Conservation (phyloP, 2,797 vertebrate genomes). For the Helicolenus hilgendorfi region DNA sequence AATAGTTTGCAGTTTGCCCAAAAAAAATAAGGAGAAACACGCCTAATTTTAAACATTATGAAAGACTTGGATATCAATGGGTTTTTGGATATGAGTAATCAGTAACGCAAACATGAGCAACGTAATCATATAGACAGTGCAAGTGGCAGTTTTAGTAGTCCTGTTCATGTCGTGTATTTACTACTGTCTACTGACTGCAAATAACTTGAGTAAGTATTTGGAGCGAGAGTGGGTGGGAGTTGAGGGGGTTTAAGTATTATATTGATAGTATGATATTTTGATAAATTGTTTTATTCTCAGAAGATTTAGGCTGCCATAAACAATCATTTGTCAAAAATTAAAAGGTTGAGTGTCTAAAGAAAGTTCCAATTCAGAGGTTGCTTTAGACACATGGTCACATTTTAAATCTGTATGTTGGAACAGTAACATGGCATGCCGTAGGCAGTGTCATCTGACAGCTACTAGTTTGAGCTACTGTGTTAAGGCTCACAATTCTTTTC, state of each 20-base stretch:
- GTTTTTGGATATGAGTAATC: no score
- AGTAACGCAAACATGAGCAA: no score
- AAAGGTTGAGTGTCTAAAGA: neutral
- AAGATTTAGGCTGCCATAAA: neutral
- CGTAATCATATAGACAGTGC: neutral
- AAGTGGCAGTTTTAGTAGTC: neutral
- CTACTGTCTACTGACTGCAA: neutral
- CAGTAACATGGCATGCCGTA: neutral
- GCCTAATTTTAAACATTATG: no score
- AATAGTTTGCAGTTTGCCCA: no score
- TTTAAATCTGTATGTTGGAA: neutral
- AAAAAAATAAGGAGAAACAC: no score
- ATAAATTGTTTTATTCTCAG: neutral
- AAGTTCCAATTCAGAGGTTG: neutral
- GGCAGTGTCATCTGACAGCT: neutral
- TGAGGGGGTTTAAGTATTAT: no score
- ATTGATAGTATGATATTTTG: no score
- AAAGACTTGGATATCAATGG: no score
- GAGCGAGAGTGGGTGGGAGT: no score
- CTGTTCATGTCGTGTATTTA: neutral
- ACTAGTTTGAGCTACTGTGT: neutral
- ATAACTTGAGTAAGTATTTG: no score
- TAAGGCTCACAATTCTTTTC: neutral
- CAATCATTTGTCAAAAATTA: neutral
- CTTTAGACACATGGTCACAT: neutral